Evolutionary conservation across 2,113 vertebrate species (phyloP), one percentile per base, ranked within the genome.

Genomic region (Colistium nudipinnis): DNA sequence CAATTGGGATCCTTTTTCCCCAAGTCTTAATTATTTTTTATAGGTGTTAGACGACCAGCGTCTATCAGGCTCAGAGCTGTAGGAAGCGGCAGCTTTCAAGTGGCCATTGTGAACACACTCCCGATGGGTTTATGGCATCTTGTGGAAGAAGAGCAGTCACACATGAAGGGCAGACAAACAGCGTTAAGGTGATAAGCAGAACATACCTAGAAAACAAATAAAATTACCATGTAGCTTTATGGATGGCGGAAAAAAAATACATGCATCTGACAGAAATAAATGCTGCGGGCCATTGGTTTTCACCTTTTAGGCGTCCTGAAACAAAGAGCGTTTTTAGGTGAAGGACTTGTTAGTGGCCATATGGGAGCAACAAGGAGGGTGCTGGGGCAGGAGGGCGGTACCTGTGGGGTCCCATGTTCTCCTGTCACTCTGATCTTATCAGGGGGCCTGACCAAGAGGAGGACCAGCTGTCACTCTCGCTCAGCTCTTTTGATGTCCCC

Each of bases 351-450:
- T 81, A 84, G 70, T 36, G 70, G 81, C 84, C 90, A 91, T 86
- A 89, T 89, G 87, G 88, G 66, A 84, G 72, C 79, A 82, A 59
- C 27, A 35, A 71, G 63, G 60, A 78, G 80, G 69, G 75, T 64
- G 71, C 66, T 20, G 76, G 39, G 60, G n/a, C 2, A 14, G 47
- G 70, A 74, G 74, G 79, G 82, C 61, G 88, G 83, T 78, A 89
- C 81, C 86, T 88, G 88, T 73, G 61, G 72, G 64, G 86, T 81
- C 60, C 80, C 80, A 65, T 88, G 87, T 87, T 76, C 79, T 80
- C 52, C 87, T 84, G 74, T 78, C 73, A 80, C 85, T 92, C 85
- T 91, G 89, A 92, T 92, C 90, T 91, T 91, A 90, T 91, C 90
- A 90, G 84, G 90, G 85, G 87, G 74, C 63, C 84, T 20, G 67